phyloP scores from a whole-genome alignment of 2,113 vertebrate genomes.

The Melanostigma gelatinosum region DNA sequence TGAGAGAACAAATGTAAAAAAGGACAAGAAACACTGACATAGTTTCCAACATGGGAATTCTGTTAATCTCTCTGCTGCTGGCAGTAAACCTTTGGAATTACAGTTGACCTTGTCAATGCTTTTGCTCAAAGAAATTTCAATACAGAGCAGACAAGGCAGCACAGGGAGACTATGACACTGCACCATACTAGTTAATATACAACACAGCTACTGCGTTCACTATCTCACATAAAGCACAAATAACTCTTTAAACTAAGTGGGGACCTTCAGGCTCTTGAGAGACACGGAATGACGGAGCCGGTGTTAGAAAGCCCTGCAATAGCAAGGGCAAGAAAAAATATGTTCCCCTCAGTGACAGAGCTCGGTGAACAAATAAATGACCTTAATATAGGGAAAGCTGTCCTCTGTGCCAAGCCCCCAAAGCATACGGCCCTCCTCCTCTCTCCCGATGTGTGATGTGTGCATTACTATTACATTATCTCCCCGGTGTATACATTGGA shows the following conservation, averaged over 20 bases:
- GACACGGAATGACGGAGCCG: constrained; percentile 52
- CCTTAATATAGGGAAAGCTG: constrained; percentile 68
- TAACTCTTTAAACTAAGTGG: constrained; percentile 53
- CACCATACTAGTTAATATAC: constrained; percentile 48
- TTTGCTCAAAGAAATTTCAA: constrained; percentile 66
- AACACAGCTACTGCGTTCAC: constrained; percentile 26
- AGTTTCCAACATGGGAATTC: constrained; percentile 53
- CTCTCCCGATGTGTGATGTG: constrained; percentile 58
- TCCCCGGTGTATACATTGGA: constrained; percentile 70
- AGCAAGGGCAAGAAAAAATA: constrained; percentile 65
- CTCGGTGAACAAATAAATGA: constrained; percentile 69
- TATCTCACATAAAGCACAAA: constrained; percentile 46
- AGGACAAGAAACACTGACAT: constrained; percentile 39
- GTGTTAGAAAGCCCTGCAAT: constrained; percentile 56
- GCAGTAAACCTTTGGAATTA: constrained; percentile 70
- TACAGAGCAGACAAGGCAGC: constrained; percentile 46
- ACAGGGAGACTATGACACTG: constrained; percentile 46
- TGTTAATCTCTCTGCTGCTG: constrained; percentile 67
- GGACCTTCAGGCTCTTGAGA: constrained; percentile 58
- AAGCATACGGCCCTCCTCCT: constrained; percentile 55
- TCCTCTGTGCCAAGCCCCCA: constrained; percentile 66
- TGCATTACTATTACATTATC: constrained; percentile 79
- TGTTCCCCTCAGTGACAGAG: constrained; percentile 51
- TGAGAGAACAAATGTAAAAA: constrained; percentile 31
- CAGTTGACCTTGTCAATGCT: constrained; percentile 68